Evolutionary conservation across 2,113 vertebrate genomes (phyloP).

Genomic region (Montifringilla adamsi): DNA sequence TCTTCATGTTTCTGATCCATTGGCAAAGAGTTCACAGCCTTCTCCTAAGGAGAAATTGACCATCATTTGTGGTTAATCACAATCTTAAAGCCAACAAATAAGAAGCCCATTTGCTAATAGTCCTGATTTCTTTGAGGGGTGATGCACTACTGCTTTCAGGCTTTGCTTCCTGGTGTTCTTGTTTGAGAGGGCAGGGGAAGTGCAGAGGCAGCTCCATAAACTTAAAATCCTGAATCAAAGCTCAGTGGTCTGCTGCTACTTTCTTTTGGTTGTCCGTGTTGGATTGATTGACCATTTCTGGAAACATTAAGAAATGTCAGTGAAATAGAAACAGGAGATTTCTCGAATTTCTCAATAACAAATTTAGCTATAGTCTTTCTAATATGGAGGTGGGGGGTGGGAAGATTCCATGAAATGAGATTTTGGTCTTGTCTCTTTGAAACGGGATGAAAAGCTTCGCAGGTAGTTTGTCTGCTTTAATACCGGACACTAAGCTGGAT

Average conservation of each 20-base stretch:
- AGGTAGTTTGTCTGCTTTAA: not conserved
- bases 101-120: not conserved
- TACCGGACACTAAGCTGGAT: not conserved
- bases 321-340: not conserved
- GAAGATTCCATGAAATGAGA: not conserved
- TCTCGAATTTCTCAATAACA: not conserved
- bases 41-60: not conserved
- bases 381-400: rapidly evolving
- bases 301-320: not conserved
- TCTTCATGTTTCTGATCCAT: not conserved
- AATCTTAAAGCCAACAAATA: not conserved
- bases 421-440: not conserved
- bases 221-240: not conserved
- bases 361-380: not conserved
- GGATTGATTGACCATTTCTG: not conserved
- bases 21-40: not conserved
- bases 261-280: not conserved
- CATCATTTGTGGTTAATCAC: not conserved
- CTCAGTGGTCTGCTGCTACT: rapidly evolving
- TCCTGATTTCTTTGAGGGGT: not conserved
- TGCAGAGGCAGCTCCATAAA: not conserved
- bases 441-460: not conserved
- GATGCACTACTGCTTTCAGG: not conserved
- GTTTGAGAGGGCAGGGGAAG: not conserved
- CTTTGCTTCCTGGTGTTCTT: not conserved